A percentile compares a stretch with the other conserved stretches of the same genome.
Conservation (phyloP, 2,888 invertebrate species). For the Epiblema foenella region DNA sequence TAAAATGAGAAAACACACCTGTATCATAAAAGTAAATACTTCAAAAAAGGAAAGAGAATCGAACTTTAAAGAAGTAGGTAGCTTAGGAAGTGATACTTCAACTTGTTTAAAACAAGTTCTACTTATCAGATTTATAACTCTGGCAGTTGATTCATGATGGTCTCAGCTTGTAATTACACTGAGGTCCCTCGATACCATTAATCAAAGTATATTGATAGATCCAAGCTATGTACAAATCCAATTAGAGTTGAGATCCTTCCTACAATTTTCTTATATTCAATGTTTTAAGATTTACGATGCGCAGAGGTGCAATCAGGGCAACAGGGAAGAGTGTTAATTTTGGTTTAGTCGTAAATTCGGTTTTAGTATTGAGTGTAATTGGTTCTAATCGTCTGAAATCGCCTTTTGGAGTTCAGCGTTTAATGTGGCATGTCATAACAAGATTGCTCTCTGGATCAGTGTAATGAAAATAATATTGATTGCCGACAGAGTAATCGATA, state of each 20-base stretch:
- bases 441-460: constrained; percentile 43
- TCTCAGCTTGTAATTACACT: constrained; percentile 78
- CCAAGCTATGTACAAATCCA: constrained; percentile 77
- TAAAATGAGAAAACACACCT: constrained; percentile 61
- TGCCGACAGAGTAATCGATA: constrained; percentile 7
- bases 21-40: constrained; percentile 41
- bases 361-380: constrained; percentile 70
- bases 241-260: constrained; percentile 78
- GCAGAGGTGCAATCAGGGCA: constrained; percentile 71
- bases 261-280: constrained; percentile 71
- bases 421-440: constrained; percentile 59
- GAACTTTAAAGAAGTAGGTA: constrained; percentile 46
- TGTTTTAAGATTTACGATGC: constrained; percentile 73
- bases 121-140: constrained; percentile 80
- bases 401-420: constrained; percentile 61
- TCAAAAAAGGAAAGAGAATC: constrained; percentile 40
- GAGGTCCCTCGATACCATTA: constrained; percentile 77
- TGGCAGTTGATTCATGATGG: constrained; percentile 79
- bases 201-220: constrained; percentile 82
- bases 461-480: constrained; percentile 27
- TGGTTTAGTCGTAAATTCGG: constrained; percentile 73
- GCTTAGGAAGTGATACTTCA: constrained; percentile 60
- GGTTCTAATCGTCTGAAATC: constrained; percentile 60
- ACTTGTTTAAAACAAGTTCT: constrained; percentile 67
- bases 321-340: constrained; percentile 74